These are phyloP conservation scores for Neelides sp. DNA, from an alignment of 1,140 invertebrate genomes.

Conservation along the genomic window DNA sequence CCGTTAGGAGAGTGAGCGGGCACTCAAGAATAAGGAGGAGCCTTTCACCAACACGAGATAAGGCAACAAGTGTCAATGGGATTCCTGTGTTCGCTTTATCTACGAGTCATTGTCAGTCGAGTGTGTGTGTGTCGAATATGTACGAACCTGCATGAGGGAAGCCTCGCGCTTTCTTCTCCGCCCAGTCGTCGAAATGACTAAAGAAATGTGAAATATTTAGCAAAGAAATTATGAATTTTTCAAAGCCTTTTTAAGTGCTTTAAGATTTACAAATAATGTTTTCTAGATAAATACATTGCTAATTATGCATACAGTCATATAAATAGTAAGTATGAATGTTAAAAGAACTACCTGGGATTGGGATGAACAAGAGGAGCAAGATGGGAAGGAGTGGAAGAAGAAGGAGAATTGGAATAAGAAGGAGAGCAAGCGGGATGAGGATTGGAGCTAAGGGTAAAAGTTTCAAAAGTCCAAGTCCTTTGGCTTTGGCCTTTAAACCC, in stretches of 20 bases:
- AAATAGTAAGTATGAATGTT: too few relatives aligned
- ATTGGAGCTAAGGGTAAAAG: constrained; percentile 9
- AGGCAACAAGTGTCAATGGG: too few relatives aligned
- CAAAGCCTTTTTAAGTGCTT: background rate
- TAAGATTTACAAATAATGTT: background rate
- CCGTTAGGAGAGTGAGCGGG: too few relatives aligned
- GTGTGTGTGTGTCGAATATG: too few relatives aligned
- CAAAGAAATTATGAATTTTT: background rate
- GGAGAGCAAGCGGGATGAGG: constrained; percentile 6
- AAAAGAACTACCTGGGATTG: constrained; percentile 13
- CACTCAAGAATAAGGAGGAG: too few relatives aligned
- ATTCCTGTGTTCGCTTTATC: too few relatives aligned
- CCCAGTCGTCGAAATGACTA: background rate
- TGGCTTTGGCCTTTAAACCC: constrained; percentile 8
- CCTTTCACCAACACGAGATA: too few relatives aligned
- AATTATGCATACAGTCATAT: too few relatives aligned
- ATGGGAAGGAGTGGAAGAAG: constrained; percentile 10
- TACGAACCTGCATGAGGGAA: too few relatives aligned
- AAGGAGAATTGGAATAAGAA: constrained; percentile 6
- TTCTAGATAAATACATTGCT: too few relatives aligned
- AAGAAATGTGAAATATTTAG: background rate
- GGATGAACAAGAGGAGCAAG: constrained; percentile 12
- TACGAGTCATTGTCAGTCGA: too few relatives aligned
- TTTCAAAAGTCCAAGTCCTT: background rate
- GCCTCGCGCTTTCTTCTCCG: too few relatives aligned